Conservation (phyloP, 2,888 invertebrate species). For the Andrena chrysosceles region DNA sequence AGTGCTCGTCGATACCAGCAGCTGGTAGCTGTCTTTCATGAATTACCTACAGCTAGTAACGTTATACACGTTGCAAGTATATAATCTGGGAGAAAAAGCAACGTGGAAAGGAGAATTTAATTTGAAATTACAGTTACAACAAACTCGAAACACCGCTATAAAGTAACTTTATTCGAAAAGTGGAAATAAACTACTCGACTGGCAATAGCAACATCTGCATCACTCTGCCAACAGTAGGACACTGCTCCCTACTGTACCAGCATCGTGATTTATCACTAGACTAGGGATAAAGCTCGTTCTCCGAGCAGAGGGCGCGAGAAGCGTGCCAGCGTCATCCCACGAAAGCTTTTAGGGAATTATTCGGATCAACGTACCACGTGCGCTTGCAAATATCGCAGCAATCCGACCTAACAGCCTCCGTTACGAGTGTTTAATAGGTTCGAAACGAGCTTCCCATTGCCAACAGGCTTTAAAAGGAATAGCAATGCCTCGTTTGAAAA, state of each 20-base stretch:
- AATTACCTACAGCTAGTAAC: constrained; percentile 35
- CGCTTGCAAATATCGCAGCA: constrained; percentile 34
- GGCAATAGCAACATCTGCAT: neutral
- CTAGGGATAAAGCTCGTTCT: constrained; percentile 20
- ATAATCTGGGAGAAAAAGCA: no score
- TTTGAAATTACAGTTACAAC: neutral
- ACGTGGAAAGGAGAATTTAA: no score
- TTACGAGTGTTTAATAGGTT: neutral
- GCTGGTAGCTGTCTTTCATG: constrained; percentile 1
- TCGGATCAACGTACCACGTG: constrained; percentile 61
- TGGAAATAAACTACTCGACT: neutral
- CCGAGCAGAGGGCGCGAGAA: constrained; percentile 39
- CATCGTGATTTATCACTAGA: constrained; percentile 25
- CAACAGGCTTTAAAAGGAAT: neutral
- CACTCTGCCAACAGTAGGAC: constrained; percentile 6
- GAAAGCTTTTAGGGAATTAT: constrained; percentile 30
- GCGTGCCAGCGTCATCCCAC: neutral
- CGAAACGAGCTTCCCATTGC: neutral
- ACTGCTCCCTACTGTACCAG: constrained; percentile 54
- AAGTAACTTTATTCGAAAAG: neutral
- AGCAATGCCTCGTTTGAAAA: neutral
- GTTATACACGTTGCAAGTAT: no score
- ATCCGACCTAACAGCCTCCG: constrained; percentile 6
- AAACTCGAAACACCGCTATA: neutral
- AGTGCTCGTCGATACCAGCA: constrained; percentile 3